Conservation (phyloP, 2,113 vertebrate genomes). For the Oncorhynchus masou region DNA sequence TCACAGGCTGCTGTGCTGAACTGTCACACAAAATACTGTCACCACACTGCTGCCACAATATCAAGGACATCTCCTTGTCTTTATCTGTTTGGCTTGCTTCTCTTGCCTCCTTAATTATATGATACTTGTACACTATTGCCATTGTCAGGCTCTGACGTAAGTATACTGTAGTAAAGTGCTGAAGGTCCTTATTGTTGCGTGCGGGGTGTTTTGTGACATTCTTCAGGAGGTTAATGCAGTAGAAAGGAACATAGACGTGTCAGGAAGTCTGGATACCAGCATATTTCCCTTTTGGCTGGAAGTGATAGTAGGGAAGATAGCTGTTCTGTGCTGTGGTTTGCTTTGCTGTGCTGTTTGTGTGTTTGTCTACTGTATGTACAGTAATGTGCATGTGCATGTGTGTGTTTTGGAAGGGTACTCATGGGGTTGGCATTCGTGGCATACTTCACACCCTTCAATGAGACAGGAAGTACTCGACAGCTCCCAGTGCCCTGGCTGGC, state of each 20-base stretch:
- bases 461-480: slow-evolving; percentile 78
- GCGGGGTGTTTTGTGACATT: too few species aligned
- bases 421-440: slow-evolving; percentile 45
- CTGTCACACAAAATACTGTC: slow-evolving; percentile 25
- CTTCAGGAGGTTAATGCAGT: too few species aligned
- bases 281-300: background rate
- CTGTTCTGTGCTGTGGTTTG: background rate
- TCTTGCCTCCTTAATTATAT: background rate
- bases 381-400: slow-evolving; percentile 1
- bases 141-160: background rate
- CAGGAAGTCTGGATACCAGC: background rate
- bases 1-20: slow-evolving; percentile 15
- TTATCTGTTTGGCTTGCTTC: background rate
- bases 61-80: background rate
- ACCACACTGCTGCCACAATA: background rate
- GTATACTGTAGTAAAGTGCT: slow-evolving; percentile 9
- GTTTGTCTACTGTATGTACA: background rate
- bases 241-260: too few species aligned
- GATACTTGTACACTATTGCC: too few species aligned
- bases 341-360: background rate
- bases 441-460: slow-evolving; percentile 68
- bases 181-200: too few species aligned
- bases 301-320: background rate
- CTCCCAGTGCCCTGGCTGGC: slow-evolving; percentile 64
- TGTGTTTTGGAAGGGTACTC: background rate